These are phyloP conservation scores for Apaloderma vittatum DNA, from an alignment of 2,113 vertebrate genomes.

Conservation along the genomic window DNA sequence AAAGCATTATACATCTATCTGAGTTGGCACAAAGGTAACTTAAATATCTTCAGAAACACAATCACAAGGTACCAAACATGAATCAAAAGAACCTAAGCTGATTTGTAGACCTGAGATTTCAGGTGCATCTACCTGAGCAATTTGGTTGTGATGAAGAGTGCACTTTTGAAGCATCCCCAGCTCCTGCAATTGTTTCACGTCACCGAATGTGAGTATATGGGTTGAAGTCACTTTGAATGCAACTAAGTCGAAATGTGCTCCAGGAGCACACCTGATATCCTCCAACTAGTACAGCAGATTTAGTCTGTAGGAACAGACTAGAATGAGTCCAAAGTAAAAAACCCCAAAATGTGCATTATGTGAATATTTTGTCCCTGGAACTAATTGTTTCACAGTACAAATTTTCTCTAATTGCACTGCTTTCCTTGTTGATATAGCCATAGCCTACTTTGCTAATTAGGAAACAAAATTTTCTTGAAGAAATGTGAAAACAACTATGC, in stretches of 20 bases:
- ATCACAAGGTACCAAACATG: not conserved
- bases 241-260: not conserved
- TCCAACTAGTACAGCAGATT: not conserved
- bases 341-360: not conserved
- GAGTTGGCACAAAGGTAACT: not conserved
- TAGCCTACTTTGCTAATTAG: not conserved
- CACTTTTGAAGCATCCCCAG: not conserved
- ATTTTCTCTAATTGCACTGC: not conserved
- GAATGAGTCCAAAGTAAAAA: not conserved
- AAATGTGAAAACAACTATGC: not conserved
- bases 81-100: not conserved
- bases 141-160: not conserved
- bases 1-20: not conserved
- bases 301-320: not conserved
- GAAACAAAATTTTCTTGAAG: not conserved
- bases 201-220: not conserved
- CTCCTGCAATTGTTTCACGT: not conserved
- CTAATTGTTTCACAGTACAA: not conserved
- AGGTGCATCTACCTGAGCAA: not conserved
- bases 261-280: not conserved
- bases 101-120: not conserved
- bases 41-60: not conserved
- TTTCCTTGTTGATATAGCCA: not conserved
- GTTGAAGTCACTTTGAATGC: not conserved
- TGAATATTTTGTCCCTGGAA: not conserved